A percentile compares a stretch with the other conserved stretches of the same genome.
Conservation (phyloP, 2,888 invertebrate genomes). For the Conistra vaccinii region DNA sequence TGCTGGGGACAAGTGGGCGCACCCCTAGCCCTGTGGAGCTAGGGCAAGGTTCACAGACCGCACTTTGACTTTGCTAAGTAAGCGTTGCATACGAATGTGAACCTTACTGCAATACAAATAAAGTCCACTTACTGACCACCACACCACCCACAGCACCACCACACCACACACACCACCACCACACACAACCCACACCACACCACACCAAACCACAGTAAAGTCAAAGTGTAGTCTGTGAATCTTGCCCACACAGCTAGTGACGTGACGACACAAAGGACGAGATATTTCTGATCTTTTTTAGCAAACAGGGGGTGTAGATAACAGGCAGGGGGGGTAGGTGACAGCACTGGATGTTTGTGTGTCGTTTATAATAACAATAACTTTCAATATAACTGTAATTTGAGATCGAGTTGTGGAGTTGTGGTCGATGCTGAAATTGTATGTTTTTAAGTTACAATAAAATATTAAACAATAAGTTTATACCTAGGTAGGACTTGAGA, state of each 20-base stretch:
- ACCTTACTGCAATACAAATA: too few relatives aligned
- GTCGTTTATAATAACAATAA: slow-evolving; percentile 6
- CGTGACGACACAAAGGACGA: neutral
- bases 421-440: neutral
- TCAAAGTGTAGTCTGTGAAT: too few relatives aligned
- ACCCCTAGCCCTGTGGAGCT: slow-evolving; percentile 12
- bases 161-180: too few relatives aligned
- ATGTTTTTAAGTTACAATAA: neutral
- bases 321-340: too few relatives aligned
- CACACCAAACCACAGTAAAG: too few relatives aligned
- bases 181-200: too few relatives aligned
- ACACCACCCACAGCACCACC: too few relatives aligned
- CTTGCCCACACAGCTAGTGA: neutral
- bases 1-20: slow-evolving; percentile 36
- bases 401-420: slow-evolving; percentile 4
- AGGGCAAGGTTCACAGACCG: too few relatives aligned
- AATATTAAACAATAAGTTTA: neutral
- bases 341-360: neutral
- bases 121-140: too few relatives aligned
- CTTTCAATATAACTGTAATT: neutral
- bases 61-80: too few relatives aligned
- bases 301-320: too few relatives aligned
- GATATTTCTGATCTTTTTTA: slow-evolving; percentile 12
- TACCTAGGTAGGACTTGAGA: neutral
- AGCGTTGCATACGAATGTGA: too few relatives aligned